A percentile compares a stretch with the other conserved stretches of the same genome.
These are phyloP conservation scores for Salvelinus alpinus DNA, from an alignment of 2,113 vertebrate species.

Conservation along the genomic window DNA sequence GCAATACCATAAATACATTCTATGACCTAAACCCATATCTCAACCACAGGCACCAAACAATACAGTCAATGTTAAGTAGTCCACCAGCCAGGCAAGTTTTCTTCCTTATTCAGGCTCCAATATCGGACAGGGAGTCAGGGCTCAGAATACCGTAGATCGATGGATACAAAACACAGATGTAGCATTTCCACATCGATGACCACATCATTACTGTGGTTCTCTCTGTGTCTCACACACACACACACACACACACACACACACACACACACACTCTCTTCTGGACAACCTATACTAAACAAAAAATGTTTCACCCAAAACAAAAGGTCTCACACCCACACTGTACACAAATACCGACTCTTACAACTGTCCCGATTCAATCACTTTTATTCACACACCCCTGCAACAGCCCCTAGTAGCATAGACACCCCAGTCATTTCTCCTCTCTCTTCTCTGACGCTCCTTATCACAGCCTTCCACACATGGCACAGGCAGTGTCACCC, in stretches of 20 bases:
- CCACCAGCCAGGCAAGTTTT: background rate
- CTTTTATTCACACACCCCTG: background rate
- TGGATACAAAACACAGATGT: background rate
- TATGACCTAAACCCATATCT: conserved; percentile 36
- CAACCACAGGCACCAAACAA: conserved; percentile 4
- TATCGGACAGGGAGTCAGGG: conserved; percentile 29
- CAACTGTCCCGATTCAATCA: background rate
- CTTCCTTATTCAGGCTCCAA: conserved; percentile 31
- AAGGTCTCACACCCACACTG: background rate
- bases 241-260: background rate
- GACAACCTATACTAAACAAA: background rate
- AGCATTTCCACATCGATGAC: conserved; percentile 61
- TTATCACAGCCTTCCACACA: conserved; percentile 49
- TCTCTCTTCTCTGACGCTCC: background rate
- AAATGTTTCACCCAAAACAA: background rate
- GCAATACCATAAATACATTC: conserved; percentile 55
- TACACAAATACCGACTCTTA: background rate
- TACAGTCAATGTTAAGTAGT: background rate
- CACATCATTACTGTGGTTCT: conserved; percentile 23
- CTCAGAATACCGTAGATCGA: background rate
- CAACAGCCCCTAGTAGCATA: background rate
- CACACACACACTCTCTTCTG: background rate
- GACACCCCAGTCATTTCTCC: background rate
- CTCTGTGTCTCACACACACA: background rate
- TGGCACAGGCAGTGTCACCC: conserved; percentile 1